Evolutionary conservation across 2,797 vertebrate genomes (phyloP).

Genomic region (Amazona ochrocephala): DNA sequence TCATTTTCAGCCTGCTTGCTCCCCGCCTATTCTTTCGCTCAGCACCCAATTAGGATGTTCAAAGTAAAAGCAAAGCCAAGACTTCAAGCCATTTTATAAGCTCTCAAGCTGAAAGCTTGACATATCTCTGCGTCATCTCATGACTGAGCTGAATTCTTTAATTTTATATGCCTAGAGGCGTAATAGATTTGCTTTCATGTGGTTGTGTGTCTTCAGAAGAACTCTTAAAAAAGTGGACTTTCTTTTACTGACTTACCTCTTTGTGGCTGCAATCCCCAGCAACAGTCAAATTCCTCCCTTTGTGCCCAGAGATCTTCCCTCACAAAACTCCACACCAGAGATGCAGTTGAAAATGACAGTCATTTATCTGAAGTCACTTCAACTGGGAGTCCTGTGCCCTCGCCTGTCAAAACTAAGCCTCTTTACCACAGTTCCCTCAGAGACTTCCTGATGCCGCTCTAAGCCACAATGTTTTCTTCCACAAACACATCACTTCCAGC

Average conservation of each 20-base stretch:
- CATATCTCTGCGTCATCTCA: slow-evolving; percentile 19
- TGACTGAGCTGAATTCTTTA: slow-evolving; percentile 53
- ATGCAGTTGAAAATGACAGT: slow-evolving; percentile 1
- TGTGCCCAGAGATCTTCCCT: background rate
- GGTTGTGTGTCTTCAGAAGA: slow-evolving; percentile 5
- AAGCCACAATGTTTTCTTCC: background rate
- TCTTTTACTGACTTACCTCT: background rate
- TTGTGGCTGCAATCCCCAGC: background rate
- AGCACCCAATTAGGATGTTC: background rate
- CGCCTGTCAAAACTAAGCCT: slow-evolving; percentile 42
- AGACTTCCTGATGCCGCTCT: background rate
- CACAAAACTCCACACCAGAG: background rate
- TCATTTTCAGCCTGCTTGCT: slow-evolving; percentile 43
- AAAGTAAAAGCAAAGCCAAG: slow-evolving; percentile 35
- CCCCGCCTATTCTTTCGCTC: background rate
- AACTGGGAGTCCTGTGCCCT: background rate
- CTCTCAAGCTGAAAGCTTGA: slow-evolving; percentile 40
- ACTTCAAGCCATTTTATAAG: slow-evolving; percentile 53
- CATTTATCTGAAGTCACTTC: slow-evolving; percentile 37
- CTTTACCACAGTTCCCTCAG: background rate
- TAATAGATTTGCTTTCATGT: slow-evolving; percentile 55
- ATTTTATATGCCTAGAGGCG: slow-evolving; percentile 29
- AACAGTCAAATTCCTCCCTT: slow-evolving; percentile 14
- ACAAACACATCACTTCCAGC: background rate
- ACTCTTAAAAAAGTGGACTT: slow-evolving; percentile 35